Conservation (phyloP, 1,140 invertebrate genomes). For the Diorhabda sublineata region DNA sequence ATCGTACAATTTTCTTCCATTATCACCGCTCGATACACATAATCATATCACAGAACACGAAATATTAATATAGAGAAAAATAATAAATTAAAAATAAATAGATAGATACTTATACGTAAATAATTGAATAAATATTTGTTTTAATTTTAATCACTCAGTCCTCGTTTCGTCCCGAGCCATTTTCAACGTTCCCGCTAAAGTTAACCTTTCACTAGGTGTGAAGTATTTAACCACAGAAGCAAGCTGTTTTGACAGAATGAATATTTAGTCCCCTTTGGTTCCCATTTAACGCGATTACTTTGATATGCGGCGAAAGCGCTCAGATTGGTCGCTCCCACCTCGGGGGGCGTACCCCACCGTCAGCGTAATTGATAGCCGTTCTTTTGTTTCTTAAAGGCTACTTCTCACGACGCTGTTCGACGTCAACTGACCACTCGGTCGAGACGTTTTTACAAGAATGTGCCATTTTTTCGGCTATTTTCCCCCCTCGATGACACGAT, state of each 20-base stretch:
- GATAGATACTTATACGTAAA: no score
- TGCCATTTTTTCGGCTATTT: constrained; percentile 41
- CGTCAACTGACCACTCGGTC: constrained; percentile 39
- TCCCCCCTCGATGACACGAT: constrained; percentile 39
- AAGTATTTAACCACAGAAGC: constrained; percentile 35
- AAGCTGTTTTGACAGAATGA: constrained; percentile 47
- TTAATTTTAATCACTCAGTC: neutral
- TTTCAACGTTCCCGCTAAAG: neutral
- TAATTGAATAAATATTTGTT: no score
- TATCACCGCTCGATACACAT: constrained; percentile 22
- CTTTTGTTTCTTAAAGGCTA: constrained; percentile 22
- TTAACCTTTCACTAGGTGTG: constrained; percentile 22
- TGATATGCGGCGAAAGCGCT: constrained; percentile 41
- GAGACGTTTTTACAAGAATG: constrained; percentile 42
- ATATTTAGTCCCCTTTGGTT: constrained; percentile 45
- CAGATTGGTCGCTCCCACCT: constrained; percentile 47
- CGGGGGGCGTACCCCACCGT: constrained; percentile 39
- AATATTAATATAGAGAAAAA: neutral
- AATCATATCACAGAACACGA: constrained; percentile 15
- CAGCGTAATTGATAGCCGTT: constrained; percentile 33
- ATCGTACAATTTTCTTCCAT: constrained; percentile 58
- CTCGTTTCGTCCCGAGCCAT: neutral
- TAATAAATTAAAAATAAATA: no score
- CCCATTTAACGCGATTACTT: constrained; percentile 44
- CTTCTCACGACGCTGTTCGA: constrained; percentile 29